Base-by-base conservation (phyloP, 2,113 vertebrate species). In the Apus apus region DNA sequence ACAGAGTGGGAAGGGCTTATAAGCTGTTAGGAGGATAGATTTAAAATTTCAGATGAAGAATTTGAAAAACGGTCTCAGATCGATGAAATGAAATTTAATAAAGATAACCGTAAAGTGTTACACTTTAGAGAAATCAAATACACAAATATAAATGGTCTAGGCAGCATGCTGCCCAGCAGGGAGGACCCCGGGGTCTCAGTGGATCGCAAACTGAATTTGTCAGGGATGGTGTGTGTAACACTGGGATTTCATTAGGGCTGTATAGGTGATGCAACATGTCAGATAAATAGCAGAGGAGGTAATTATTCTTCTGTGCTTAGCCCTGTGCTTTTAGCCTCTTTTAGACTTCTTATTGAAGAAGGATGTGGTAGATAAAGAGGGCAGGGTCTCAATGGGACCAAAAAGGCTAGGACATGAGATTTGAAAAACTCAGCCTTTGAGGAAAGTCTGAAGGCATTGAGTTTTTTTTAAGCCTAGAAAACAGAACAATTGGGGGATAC, bases 1-100 rank as follows among this genome's bases (percentile, higher is more conserved):
- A 64, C 36, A 18, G 82, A 96, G 50, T 0, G 2, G 76, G 68
- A 83, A 74, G 53, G 68, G 65, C 60, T 86, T 93, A 70, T 84
- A 75, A 92, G 71, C 89, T 61, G 70, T 75, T 87, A 83, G 74
- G 40, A 61, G 66, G 25, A 85, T 50, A 50, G 89, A 79, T 82
- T 85, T 58, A 93, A 87, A 75, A 89, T 93, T 95, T 91, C 46
- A 54, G 38, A 65, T 85, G 94, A 94, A 95, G 77, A 95, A 95
- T 94, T 95, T 74, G 81, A 85, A 91, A 89, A 79, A 82, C 32
- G 53, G 36, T 82, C 89, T 70, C 74, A 91, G 96, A 97, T 95
- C 94, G 18, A 95, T 94, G 84, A 64, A 62, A 7, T 58, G 66
- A 85, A 95, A 97, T 95, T 90, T 89, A 96, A 93, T 96, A 94